phyloP scores from a whole-genome alignment of 92 coral and sea anemone species.

The Epizoanthus ramosus region DNA sequence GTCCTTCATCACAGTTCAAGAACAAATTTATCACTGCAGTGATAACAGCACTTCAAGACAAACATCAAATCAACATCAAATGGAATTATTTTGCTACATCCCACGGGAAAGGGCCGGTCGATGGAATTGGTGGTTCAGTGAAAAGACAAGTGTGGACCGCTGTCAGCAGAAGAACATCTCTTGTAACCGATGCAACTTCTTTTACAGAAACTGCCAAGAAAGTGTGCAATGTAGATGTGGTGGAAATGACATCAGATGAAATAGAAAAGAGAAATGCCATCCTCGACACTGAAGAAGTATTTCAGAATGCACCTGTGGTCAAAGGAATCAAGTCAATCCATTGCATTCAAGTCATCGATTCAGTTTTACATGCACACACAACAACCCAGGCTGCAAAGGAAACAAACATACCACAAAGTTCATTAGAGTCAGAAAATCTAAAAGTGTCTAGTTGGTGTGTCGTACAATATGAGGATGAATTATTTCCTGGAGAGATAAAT shows the following conservation, averaged over 20 bases:
- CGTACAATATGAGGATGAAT: conserved; percentile 37
- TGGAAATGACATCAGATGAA: conserved; percentile 36
- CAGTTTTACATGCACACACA: conserved; percentile 33
- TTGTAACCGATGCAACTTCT: conserved; percentile 42
- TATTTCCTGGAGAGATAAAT: conserved; percentile 47
- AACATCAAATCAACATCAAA: conserved; percentile 47
- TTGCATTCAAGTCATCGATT: conserved; percentile 41
- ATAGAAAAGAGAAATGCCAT: conserved; percentile 19
- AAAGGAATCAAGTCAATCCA: conserved; percentile 46
- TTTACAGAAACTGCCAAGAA: conserved; percentile 40
- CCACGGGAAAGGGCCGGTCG: conserved; percentile 56
- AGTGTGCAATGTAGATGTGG: conserved; percentile 48
- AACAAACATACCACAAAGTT: conserved; percentile 50
- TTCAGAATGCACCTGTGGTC: conserved; percentile 27
- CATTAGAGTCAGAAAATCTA: conserved; percentile 43
- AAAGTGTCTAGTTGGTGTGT: conserved; percentile 52
- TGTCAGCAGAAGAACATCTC: conserved; percentile 40
- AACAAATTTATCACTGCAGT: conserved; percentile 55
- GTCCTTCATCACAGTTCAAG: conserved; percentile 60
- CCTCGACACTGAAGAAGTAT: conserved; percentile 18
- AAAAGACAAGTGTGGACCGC: conserved; percentile 55
- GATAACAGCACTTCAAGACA: conserved; percentile 46
- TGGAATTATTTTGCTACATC: conserved; percentile 53
- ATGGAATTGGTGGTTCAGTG: conserved; percentile 51
- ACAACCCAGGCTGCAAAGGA: conserved; percentile 38